phyloP scores from a whole-genome alignment of 2,888 invertebrate species.

The Neocrepidodera transversa region DNA sequence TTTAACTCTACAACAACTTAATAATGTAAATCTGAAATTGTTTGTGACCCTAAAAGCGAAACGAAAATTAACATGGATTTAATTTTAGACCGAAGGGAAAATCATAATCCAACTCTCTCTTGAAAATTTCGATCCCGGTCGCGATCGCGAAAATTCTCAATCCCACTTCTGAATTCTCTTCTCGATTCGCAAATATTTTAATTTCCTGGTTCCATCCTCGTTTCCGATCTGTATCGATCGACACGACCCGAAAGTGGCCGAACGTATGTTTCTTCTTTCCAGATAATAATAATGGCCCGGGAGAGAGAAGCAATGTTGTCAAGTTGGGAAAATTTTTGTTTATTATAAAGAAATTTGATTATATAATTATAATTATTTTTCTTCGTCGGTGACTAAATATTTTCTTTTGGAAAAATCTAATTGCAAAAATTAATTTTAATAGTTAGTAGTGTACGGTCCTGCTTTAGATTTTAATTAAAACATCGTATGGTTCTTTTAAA shows the following conservation, averaged over 20 bases:
- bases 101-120: constrained; percentile 1
- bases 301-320: neutral
- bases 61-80: neutral
- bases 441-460: too few relatives aligned
- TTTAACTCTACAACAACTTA: too few relatives aligned
- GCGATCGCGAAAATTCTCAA: neutral
- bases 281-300: neutral
- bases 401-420: too few relatives aligned
- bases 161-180: neutral
- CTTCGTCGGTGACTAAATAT: too few relatives aligned
- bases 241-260: neutral
- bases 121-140: neutral
- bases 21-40: too few relatives aligned
- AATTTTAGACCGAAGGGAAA: neutral
- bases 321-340: neutral
- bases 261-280: neutral
- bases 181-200: constrained; percentile 8
- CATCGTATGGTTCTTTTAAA: too few relatives aligned
- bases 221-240: constrained; percentile 13
- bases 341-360: too few relatives aligned
- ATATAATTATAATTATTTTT: too few relatives aligned
- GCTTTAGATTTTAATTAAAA: too few relatives aligned
- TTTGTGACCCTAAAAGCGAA: too few relatives aligned
- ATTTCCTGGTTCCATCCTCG: constrained; percentile 10
- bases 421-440: too few relatives aligned